Evolutionary conservation across 2,888 invertebrate species (phyloP).

Genomic region (Hirtodrosophila trivittata): DNA sequence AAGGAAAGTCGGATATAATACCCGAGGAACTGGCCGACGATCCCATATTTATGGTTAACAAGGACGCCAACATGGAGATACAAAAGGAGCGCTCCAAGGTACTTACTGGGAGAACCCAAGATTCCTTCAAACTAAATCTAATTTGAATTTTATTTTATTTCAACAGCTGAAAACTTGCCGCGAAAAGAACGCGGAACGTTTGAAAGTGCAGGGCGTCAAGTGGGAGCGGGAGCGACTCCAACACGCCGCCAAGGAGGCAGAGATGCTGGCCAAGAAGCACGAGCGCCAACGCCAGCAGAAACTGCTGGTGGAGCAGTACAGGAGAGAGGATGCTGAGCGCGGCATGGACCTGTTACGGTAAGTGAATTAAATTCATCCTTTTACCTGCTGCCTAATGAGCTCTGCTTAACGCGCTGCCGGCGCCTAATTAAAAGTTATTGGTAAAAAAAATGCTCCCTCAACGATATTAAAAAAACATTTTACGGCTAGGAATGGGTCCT

Average conservation of each 20-base stretch:
- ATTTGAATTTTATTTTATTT: background rate
- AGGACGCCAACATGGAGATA: conserved; percentile 84
- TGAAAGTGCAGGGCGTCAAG: conserved; percentile 82
- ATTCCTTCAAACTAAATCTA: background rate
- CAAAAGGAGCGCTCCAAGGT: conserved; percentile 85
- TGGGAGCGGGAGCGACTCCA: conserved; percentile 83
- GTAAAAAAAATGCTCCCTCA: conserved; percentile 1
- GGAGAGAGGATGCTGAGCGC: conserved; percentile 77
- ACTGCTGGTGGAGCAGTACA: conserved; percentile 78
- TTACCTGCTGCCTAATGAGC: conserved; percentile 7
- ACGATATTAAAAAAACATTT: conserved; percentile 13
- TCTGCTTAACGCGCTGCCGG: conserved; percentile 3
- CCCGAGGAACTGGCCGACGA: conserved; percentile 86
- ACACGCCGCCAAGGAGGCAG: conserved; percentile 79
- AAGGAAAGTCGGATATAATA: conserved; percentile 86
- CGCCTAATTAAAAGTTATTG: conserved; percentile 47
- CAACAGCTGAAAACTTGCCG: conserved; percentile 83
- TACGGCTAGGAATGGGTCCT: too few relatives aligned
- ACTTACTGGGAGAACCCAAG: conserved; percentile 9
- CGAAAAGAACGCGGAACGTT: conserved; percentile 82
- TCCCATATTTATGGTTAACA: conserved; percentile 86
- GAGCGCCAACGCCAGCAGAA: conserved; percentile 71
- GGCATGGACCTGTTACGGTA: conserved; percentile 83
- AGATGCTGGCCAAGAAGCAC: conserved; percentile 69
- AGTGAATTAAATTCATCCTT: conserved; percentile 21